phyloP scores from a whole-genome alignment of 92 coral and sea anemone species.

The Epizoanthus fatuus region DNA sequence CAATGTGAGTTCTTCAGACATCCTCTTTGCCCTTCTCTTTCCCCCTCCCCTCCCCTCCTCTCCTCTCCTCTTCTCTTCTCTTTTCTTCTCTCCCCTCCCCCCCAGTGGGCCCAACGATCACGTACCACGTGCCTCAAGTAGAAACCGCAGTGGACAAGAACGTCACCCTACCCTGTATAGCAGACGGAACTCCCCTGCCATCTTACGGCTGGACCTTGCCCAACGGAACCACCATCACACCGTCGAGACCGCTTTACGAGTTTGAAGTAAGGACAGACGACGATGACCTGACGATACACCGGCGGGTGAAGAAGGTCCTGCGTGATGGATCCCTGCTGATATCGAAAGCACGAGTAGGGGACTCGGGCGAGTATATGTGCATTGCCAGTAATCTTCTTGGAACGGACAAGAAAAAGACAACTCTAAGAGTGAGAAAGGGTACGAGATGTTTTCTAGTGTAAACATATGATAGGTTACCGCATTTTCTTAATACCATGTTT shows the following conservation, averaged over 20 bases:
- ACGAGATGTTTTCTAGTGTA: neutral
- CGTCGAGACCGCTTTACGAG: conserved; percentile 43
- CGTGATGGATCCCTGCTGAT: conserved; percentile 72
- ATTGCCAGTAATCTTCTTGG: conserved; percentile 66
- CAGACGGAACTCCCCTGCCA: conserved; percentile 69
- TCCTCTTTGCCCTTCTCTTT: no score
- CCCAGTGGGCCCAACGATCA: conserved; percentile 65
- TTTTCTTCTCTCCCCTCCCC: no score
- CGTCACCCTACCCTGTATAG: conserved; percentile 75
- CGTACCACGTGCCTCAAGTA: conserved; percentile 31
- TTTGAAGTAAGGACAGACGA: conserved; percentile 19
- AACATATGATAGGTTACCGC: no score
- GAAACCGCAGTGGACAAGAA: conserved; percentile 70
- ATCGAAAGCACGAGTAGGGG: conserved; percentile 51
- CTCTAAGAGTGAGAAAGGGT: conserved; percentile 74
- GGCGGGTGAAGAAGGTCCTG: conserved; percentile 34
- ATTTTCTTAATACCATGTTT: neutral
- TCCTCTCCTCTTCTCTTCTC: no score
- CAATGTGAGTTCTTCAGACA: no score
- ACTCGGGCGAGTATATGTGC: conserved; percentile 76
- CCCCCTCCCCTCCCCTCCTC: no score
- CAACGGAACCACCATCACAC: conserved; percentile 34
- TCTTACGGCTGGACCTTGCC: conserved; percentile 69
- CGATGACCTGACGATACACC: conserved; percentile 56
- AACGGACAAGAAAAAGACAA: conserved; percentile 41